phyloP scores from a whole-genome alignment of 2,113 vertebrate genomes.

The Anseranas semipalmata region DNA sequence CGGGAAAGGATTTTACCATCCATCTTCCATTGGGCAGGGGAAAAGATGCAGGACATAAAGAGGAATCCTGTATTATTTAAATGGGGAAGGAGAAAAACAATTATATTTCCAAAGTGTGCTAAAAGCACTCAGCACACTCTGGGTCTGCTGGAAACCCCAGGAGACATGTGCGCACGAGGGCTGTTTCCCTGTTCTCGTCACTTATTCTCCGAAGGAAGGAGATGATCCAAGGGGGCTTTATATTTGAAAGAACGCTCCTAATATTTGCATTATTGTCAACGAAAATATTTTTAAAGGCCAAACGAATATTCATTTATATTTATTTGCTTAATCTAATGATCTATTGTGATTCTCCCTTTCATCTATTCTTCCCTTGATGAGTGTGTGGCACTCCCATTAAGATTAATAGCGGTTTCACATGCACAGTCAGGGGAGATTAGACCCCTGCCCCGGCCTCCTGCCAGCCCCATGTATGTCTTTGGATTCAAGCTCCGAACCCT shows the following conservation, averaged over 20 bases:
- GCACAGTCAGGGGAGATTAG: slow-evolving; percentile 73
- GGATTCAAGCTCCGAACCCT: slow-evolving; percentile 66
- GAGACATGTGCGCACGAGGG: neutral
- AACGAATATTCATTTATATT: slow-evolving; percentile 75
- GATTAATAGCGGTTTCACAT: slow-evolving; percentile 72
- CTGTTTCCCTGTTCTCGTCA: slow-evolving; percentile 50
- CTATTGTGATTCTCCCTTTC: slow-evolving; percentile 74
- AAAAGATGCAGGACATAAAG: slow-evolving; percentile 32
- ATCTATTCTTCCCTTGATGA: slow-evolving; percentile 71
- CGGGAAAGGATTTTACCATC: slow-evolving; percentile 30
- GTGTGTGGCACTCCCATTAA: slow-evolving; percentile 70
- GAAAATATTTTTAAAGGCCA: slow-evolving; percentile 81
- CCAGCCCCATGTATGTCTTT: slow-evolving; percentile 71
- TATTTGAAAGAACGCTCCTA: slow-evolving; percentile 62
- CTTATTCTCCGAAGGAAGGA: slow-evolving; percentile 64
- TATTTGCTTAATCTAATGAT: slow-evolving; percentile 78
- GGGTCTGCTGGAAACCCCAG: slow-evolving; percentile 28
- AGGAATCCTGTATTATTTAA: neutral
- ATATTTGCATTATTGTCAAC: slow-evolving; percentile 65
- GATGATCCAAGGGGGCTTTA: neutral
- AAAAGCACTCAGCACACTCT: slow-evolving; percentile 42
- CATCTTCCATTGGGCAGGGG: slow-evolving; percentile 23
- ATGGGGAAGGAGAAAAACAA: neutral
- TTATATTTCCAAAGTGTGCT: slow-evolving; percentile 40
- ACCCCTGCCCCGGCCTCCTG: slow-evolving; percentile 71